Percentiles rank a stretch among this genome's conserved stretches.
Evolutionary conservation across 1,140 invertebrate species (phyloP).

Genomic region (Drosophila watanabei): DNA sequence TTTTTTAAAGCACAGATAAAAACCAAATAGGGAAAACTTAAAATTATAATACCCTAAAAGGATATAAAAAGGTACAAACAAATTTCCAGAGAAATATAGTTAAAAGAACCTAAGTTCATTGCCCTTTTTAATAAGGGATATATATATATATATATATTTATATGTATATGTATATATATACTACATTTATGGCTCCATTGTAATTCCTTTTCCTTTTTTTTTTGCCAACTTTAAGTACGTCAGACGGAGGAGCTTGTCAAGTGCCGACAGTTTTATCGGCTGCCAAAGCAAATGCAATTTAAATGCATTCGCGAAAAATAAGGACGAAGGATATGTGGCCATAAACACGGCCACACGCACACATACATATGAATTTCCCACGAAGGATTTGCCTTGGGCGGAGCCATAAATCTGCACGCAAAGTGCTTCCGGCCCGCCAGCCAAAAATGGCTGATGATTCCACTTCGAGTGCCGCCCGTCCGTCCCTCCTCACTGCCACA

Average conservation of each 20-base stretch:
- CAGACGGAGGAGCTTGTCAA: constrained; percentile 23
- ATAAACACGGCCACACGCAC: constrained; percentile 30
- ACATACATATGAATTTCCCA: constrained; percentile 13
- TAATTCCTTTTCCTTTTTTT: not conserved
- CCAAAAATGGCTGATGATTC: constrained; percentile 55
- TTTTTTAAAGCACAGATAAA: not conserved
- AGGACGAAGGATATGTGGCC: constrained; percentile 31
- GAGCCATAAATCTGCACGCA: constrained; percentile 70
- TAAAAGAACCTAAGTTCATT: no score
- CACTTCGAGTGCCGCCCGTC: constrained; percentile 18
- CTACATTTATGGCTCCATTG: not conserved
- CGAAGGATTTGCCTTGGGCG: constrained; percentile 41
- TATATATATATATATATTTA: no score
- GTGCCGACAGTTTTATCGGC: constrained; percentile 73
- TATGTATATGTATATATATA: no score
- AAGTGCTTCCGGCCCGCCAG: constrained; percentile 73
- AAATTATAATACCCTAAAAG: no score
- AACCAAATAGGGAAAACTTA: no score
- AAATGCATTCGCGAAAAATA: constrained; percentile 44
- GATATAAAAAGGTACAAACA: no score
- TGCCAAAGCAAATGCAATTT: constrained; percentile 60
- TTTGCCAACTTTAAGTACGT: constrained; percentile 1
- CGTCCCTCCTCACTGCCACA: not conserved
- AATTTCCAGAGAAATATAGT: no score
- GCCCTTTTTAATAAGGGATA: no score